Evolutionary conservation across 2,888 invertebrate species (phyloP).

Genomic region (Agrypnus murinus): DNA sequence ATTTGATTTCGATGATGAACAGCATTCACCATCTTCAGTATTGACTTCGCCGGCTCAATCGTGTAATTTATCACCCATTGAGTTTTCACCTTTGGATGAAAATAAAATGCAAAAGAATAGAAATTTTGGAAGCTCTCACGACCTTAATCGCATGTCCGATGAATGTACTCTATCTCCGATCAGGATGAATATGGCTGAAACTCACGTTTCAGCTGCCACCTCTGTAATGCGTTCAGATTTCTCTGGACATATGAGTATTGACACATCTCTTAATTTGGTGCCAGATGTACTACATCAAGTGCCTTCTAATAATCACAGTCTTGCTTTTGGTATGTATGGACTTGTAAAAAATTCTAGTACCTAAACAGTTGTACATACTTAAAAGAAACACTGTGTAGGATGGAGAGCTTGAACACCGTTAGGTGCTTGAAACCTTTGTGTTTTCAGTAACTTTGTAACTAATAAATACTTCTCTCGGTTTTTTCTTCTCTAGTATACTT

Average conservation of each 20-base stretch:
- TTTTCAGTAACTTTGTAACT: too few relatives aligned
- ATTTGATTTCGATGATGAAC: constrained; percentile 63
- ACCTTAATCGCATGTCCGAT: constrained; percentile 51
- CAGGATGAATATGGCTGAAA: constrained; percentile 8
- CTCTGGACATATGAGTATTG: constrained; percentile 74
- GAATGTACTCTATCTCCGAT: constrained; percentile 59
- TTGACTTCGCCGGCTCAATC: constrained; percentile 61
- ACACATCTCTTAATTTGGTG: constrained; percentile 70
- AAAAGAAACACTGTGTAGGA: too few relatives aligned
- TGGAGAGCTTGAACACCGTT: too few relatives aligned
- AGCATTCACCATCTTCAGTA: constrained; percentile 45
- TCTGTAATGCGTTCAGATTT: constrained; percentile 70
- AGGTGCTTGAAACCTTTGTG: too few relatives aligned
- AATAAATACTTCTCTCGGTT: too few relatives aligned
- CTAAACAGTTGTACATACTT: too few relatives aligned
- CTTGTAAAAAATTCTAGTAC: too few relatives aligned
- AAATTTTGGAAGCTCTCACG: constrained; percentile 48
- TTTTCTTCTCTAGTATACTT: too few relatives aligned
- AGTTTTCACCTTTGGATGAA: constrained; percentile 59
- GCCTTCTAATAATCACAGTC: constrained; percentile 54
- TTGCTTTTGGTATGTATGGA: constrained; percentile 53
- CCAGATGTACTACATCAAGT: constrained; percentile 65
- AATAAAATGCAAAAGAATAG: constrained; percentile 38
- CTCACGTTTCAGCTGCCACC: neutral
- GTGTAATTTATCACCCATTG: constrained; percentile 61